Percentiles rank a stretch among this genome's conserved stretches.
Evolutionary conservation across 1,140 invertebrate species (phyloP).

Genomic region (Eurosta solidaginis): DNA sequence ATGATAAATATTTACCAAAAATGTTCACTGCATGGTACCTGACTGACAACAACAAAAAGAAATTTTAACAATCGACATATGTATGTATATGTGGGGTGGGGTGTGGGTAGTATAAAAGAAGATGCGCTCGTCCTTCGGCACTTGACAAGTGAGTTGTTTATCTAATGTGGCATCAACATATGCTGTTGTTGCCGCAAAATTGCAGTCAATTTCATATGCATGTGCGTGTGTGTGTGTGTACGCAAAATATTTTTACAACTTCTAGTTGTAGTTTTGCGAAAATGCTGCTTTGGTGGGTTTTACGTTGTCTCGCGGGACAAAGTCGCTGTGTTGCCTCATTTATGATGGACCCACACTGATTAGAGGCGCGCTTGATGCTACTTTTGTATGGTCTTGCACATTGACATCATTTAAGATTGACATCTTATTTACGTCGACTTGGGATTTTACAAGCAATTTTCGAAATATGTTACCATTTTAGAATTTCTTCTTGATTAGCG

Average conservation of each 20-base stretch:
- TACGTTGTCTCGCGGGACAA: background rate
- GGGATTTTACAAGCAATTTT: background rate
- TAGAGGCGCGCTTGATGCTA: slow-evolving; percentile 18
- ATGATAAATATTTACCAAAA: background rate
- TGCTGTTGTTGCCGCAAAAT: slow-evolving; percentile 40
- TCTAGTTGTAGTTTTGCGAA: slow-evolving; percentile 12
- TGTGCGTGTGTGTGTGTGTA: background rate
- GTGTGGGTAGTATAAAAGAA: background rate
- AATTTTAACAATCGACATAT: too few species aligned
- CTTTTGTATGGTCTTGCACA: slow-evolving; percentile 28
- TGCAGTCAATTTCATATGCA: slow-evolving; percentile 26
- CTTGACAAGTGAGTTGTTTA: slow-evolving; percentile 57
- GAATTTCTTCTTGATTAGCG: too few species aligned
- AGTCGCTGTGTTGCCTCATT: background rate
- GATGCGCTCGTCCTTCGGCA: background rate
- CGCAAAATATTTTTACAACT: background rate
- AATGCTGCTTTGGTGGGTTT: slow-evolving; percentile 14
- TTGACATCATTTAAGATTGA: slow-evolving; percentile 51
- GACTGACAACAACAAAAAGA: background rate
- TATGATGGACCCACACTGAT: background rate
- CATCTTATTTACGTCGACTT: slow-evolving; percentile 39
- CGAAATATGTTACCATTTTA: slow-evolving; percentile 17
- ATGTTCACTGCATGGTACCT: background rate
- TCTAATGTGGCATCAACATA: slow-evolving; percentile 61
- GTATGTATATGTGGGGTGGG: background rate